Conservation (phyloP, 2,797 vertebrate genomes). For the Bucorvus abyssinicus region DNA sequence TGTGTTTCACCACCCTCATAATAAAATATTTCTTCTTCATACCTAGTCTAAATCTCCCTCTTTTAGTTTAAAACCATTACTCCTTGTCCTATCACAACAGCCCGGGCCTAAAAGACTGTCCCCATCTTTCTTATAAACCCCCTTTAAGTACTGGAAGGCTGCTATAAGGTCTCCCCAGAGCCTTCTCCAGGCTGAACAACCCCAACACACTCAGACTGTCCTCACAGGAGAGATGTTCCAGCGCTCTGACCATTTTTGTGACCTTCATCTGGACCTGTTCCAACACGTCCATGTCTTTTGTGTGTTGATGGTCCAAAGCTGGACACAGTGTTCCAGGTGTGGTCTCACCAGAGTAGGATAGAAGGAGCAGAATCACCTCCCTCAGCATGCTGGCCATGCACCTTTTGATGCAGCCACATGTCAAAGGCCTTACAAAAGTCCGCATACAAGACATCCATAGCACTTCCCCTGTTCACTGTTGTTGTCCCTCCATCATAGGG, state of each 20-base stretch:
- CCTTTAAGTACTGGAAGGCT: background rate
- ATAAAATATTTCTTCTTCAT: background rate
- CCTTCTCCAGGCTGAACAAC: background rate
- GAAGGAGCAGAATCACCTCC: background rate
- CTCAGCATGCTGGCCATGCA: fast-evolving
- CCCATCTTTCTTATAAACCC: background rate
- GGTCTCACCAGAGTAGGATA: background rate
- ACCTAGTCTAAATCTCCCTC: background rate
- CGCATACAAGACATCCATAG: background rate
- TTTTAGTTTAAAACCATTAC: background rate
- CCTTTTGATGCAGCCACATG: fast-evolving
- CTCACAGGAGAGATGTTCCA: background rate
- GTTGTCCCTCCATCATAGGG: too few relatives aligned
- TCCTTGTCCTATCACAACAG: fast-evolving
- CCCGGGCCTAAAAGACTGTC: background rate
- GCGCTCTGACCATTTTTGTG: fast-evolving
- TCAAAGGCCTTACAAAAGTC: background rate
- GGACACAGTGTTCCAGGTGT: fast-evolving
- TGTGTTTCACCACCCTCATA: background rate
- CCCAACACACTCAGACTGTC: background rate
- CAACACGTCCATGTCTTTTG: background rate
- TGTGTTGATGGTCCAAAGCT: background rate
- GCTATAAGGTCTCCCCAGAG: fast-evolving
- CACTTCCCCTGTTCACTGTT: background rate
- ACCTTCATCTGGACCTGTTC: background rate